Evolutionary conservation across 2,888 invertebrate genomes (phyloP).

Genomic region (Lasioglossum vierecki): DNA sequence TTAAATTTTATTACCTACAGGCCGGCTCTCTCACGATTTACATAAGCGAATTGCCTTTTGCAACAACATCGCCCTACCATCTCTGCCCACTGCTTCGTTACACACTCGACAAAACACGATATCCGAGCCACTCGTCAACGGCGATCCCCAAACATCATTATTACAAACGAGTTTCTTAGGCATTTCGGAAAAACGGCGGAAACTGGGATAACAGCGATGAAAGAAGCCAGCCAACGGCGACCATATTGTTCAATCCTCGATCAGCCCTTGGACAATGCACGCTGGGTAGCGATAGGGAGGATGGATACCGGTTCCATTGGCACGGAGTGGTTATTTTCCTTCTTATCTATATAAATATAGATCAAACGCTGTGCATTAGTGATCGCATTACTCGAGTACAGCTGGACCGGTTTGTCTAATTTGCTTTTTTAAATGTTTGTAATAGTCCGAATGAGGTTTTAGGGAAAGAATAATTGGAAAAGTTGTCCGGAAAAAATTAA

Average conservation of each 20-base stretch:
- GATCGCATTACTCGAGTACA: too few species aligned
- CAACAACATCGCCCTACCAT: slow-evolving; percentile 31
- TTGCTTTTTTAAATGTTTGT: too few species aligned
- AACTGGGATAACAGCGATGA: not conserved
- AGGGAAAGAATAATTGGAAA: too few species aligned
- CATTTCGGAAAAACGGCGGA: not conserved
- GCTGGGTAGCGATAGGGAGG: not conserved
- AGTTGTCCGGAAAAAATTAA: too few species aligned
- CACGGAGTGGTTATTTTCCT: too few species aligned
- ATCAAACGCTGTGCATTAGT: too few species aligned
- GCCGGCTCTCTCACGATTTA: slow-evolving; percentile 33
- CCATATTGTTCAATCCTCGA: slow-evolving; percentile 31
- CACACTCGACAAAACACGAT: slow-evolving; percentile 22
- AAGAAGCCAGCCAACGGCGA: not conserved
- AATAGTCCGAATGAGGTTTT: too few species aligned
- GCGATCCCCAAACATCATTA: slow-evolving; percentile 26
- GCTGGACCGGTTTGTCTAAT: too few species aligned
- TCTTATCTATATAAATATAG: too few species aligned
- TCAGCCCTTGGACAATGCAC: not conserved
- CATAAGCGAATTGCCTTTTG: slow-evolving; percentile 52
- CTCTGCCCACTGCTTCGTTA: slow-evolving; percentile 26
- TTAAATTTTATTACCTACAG: slow-evolving; percentile 46
- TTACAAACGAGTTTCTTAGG: slow-evolving; percentile 30
- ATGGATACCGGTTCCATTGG: not conserved
- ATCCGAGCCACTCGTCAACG: slow-evolving; percentile 19